A percentile compares a stretch with the other conserved stretches of the same genome.
phyloP scores from a whole-genome alignment of 2,797 vertebrate species.

The Bryconaethiops microstoma region DNA sequence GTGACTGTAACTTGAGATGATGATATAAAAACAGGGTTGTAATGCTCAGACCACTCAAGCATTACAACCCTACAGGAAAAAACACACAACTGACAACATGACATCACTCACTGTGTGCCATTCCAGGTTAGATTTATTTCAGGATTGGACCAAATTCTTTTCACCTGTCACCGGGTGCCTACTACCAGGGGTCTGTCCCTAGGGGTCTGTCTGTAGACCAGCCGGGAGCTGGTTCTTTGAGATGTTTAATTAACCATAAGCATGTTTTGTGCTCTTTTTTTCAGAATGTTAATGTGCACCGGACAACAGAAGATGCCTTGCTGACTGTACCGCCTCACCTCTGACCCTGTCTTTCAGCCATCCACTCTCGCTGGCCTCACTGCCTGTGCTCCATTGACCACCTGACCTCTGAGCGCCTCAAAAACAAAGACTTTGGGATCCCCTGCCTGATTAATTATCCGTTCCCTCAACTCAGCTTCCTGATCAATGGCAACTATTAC shows the following conservation, averaged over 20 bases:
- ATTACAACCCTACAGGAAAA: too few species aligned
- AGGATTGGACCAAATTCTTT: too few species aligned
- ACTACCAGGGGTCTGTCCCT: neutral
- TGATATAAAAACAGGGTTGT: too few species aligned
- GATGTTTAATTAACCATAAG: neutral
- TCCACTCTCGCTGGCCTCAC: neutral
- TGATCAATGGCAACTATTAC: neutral
- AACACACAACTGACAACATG: too few species aligned
- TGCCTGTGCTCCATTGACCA: neutral
- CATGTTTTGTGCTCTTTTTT: conserved; percentile 56
- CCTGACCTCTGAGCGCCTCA: neutral
- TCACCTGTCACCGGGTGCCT: too few species aligned
- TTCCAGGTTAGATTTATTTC: too few species aligned
- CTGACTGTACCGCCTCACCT: conserved; percentile 86
- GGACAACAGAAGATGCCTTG: conserved; percentile 83
- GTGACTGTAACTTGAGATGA: too few species aligned
- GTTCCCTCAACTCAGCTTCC: neutral
- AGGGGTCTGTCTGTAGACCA: neutral
- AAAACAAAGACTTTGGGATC: neutral
- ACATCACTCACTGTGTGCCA: too few species aligned
- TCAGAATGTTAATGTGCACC: conserved; percentile 85
- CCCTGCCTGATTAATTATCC: conserved; percentile 4
- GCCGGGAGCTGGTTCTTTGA: neutral
- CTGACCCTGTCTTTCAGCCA: conserved; percentile 65
- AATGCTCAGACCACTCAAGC: too few species aligned